Conservation (phyloP, 2,113 vertebrate genomes). For the Thunnus maccoyii region DNA sequence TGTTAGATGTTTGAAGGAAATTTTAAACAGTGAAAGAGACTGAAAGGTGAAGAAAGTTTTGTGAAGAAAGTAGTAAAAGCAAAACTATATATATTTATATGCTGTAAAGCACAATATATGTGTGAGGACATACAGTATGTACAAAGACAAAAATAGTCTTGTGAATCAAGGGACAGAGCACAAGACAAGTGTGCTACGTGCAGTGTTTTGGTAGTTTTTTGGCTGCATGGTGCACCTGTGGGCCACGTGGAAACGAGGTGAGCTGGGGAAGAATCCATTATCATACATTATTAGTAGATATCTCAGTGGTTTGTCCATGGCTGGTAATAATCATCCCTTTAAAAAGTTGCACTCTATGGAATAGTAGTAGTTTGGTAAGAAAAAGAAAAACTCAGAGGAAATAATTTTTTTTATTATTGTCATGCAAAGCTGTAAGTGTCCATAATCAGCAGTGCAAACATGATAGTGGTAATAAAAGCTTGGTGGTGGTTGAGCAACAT, state of each 20-base stretch:
- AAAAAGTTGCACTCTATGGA: background rate
- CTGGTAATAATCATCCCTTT: conserved; percentile 10
- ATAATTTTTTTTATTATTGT: background rate
- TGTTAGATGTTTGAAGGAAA: background rate
- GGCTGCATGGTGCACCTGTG: background rate
- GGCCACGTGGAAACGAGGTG: conserved; percentile 12
- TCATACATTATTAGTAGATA: conserved; percentile 17
- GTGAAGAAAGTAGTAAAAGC: background rate
- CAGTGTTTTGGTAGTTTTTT: conserved; percentile 12
- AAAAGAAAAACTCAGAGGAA: background rate
- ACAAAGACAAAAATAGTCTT: background rate
- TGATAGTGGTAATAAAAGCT: background rate
- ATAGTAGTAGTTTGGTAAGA: background rate
- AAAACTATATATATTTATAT: background rate
- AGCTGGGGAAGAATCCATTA: conserved; percentile 11
- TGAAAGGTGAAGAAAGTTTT: background rate
- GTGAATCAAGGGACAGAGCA: background rate
- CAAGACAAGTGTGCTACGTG: background rate
- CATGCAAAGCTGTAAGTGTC: background rate
- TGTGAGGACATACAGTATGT: background rate
- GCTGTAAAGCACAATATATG: background rate
- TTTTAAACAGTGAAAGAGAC: background rate
- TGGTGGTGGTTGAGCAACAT: background rate
- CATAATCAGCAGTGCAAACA: too few species aligned
- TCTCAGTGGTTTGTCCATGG: background rate